Percentiles rank a stretch among this genome's conserved stretches.
phyloP scores from a whole-genome alignment of 2,113 vertebrate species.

The Climacteris rufus region DNA sequence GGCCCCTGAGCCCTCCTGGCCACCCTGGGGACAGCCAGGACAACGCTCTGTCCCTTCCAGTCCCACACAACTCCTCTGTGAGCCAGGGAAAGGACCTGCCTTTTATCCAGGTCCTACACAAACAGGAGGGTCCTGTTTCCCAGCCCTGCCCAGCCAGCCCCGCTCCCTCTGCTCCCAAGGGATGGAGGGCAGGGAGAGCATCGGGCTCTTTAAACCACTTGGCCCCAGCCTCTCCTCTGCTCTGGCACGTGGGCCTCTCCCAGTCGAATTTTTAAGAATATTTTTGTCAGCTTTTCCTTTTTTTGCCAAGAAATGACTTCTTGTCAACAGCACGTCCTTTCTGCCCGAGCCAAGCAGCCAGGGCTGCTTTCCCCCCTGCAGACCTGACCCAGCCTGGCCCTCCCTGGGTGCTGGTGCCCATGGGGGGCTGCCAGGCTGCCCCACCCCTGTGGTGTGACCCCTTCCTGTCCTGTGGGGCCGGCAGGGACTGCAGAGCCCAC shows the following conservation, averaged over 20 bases:
- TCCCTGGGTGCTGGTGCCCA: background rate
- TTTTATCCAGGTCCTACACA: background rate
- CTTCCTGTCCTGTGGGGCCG: background rate
- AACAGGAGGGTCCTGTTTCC: background rate
- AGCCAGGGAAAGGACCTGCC: background rate
- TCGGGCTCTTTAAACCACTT: background rate
- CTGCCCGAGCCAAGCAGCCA: background rate
- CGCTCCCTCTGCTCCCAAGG: rapidly evolving
- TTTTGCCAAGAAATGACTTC: conserved; percentile 56
- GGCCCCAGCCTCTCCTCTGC: background rate
- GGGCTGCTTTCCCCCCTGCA: background rate
- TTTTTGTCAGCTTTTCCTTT: conserved; percentile 53
- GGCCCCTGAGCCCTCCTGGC: background rate
- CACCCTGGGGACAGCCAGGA: background rate
- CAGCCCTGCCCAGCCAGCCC: background rate
- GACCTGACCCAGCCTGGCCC: background rate
- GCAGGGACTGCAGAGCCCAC: background rate
- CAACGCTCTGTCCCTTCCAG: rapidly evolving
- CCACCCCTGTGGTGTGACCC: background rate
- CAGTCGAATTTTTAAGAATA: background rate
- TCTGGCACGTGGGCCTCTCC: background rate
- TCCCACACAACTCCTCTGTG: rapidly evolving
- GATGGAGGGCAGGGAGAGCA: background rate
- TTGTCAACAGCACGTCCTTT: conserved; percentile 56
- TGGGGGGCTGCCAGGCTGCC: background rate